Evolutionary conservation across 2,888 invertebrate genomes (phyloP).

Genomic region (Acleris holmiana): DNA sequence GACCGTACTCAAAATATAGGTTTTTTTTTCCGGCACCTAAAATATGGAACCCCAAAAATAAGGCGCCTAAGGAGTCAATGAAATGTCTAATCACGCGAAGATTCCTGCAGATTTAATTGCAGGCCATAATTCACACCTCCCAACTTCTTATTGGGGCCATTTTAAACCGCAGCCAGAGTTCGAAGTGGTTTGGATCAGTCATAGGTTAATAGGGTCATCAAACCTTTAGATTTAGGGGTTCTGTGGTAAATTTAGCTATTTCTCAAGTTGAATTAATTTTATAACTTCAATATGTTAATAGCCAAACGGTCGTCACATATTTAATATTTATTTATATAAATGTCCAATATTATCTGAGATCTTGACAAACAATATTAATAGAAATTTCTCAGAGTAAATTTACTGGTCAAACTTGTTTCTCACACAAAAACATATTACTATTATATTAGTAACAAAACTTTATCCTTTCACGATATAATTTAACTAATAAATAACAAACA

Average conservation of each 20-base stretch:
- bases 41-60: neutral
- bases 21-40: too few species aligned
- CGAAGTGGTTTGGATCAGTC: neutral
- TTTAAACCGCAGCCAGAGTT: conserved; percentile 4
- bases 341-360: too few species aligned
- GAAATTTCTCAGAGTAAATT: too few species aligned
- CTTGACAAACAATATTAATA: too few species aligned
- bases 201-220: conserved; percentile 23
- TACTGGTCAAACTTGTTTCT: neutral
- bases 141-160: conserved; percentile 9
- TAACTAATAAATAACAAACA: neutral
- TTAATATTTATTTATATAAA: neutral
- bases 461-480: neutral
- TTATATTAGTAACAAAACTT: neutral
- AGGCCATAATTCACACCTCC: conserved; percentile 32
- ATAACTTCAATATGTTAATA: too few species aligned
- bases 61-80: conserved; percentile 6
- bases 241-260: too few species aligned
- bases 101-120: conserved; percentile 24
- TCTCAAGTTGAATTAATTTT: too few species aligned
- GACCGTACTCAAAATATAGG: too few species aligned
- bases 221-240: neutral
- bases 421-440: neutral
- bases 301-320: too few species aligned
- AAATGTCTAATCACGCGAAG: conserved; percentile 24